phyloP scores from a whole-genome alignment of 2,113 vertebrate species.

The Cryptoleucopteryx plumbea region DNA sequence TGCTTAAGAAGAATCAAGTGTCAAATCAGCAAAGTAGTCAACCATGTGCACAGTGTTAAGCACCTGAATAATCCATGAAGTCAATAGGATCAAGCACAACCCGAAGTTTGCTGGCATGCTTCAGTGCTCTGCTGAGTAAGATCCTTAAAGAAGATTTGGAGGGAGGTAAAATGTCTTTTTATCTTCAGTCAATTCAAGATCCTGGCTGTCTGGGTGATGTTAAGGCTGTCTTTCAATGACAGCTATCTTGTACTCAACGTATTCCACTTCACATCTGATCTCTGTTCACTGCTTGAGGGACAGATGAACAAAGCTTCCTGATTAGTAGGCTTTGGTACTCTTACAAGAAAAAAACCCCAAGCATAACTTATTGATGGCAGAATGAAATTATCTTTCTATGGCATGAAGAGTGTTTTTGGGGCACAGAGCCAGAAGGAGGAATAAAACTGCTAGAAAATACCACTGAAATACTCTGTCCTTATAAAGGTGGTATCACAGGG shows the following conservation, averaged over 20 bases:
- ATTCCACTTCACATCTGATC: not conserved
- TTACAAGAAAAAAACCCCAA: not conserved
- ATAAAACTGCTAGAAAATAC: constrained; percentile 6
- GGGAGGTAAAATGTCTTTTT: not conserved
- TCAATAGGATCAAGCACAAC: not conserved
- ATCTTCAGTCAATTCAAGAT: not conserved
- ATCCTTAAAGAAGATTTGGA: not conserved
- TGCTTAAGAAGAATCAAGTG: not conserved
- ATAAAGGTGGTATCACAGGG: not conserved
- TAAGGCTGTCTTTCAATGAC: not conserved
- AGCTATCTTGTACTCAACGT: not conserved
- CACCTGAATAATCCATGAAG: not conserved
- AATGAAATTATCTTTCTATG: constrained; percentile 12
- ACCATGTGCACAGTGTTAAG: not conserved
- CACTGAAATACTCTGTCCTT: not conserved
- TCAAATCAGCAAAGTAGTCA: not conserved
- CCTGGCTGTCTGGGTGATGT: not conserved
- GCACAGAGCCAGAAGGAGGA: constrained; percentile 9
- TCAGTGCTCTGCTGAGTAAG: not conserved
- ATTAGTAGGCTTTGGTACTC: not conserved
- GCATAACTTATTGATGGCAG: not conserved
- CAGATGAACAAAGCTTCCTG: not conserved
- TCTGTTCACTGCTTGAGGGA: not conserved
- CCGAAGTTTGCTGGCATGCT: not conserved
- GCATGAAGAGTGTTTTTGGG: not conserved